Conservation (phyloP, 2,113 vertebrate genomes). For the Rafetus swinhoei region DNA sequence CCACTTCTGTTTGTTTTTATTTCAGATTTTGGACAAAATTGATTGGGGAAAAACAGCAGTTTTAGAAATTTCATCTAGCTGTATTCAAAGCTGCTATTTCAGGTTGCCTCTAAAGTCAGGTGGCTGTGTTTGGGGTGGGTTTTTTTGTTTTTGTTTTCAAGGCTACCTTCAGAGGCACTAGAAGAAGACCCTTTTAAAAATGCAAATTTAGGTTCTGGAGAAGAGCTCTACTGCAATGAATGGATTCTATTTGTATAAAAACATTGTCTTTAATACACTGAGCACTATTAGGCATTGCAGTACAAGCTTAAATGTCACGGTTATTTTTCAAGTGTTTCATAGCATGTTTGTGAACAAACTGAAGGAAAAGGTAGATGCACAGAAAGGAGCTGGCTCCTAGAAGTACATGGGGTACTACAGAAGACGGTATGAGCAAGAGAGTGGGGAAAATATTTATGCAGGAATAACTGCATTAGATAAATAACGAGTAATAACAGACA, state of each 20-base stretch:
- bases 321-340: not conserved
- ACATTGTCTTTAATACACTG: not conserved
- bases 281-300: not conserved
- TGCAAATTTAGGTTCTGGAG: not conserved
- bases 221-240: no score
- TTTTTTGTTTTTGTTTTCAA: not conserved
- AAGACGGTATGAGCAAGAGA: not conserved
- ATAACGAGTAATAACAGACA: not conserved
- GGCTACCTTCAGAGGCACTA: not conserved
- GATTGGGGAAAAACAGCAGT: not conserved
- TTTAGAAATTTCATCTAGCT: not conserved
- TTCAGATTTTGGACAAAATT: no score
- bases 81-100: not conserved
- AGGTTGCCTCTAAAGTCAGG: not conserved
- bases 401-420: accelerated
- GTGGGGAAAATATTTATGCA: not conserved
- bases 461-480: not conserved
- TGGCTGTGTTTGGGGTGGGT: no score
- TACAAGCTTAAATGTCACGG: accelerated
- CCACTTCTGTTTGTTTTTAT: not conserved
- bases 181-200: not conserved
- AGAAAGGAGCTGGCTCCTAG: not conserved
- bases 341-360: accelerated
- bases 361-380: no score
- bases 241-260: not conserved